Percentiles rank a stretch among this genome's conserved stretches.
These are phyloP conservation scores for Coptodon bakossiorum DNA, from an alignment of 2,113 vertebrate genomes.

Conservation along the genomic window DNA sequence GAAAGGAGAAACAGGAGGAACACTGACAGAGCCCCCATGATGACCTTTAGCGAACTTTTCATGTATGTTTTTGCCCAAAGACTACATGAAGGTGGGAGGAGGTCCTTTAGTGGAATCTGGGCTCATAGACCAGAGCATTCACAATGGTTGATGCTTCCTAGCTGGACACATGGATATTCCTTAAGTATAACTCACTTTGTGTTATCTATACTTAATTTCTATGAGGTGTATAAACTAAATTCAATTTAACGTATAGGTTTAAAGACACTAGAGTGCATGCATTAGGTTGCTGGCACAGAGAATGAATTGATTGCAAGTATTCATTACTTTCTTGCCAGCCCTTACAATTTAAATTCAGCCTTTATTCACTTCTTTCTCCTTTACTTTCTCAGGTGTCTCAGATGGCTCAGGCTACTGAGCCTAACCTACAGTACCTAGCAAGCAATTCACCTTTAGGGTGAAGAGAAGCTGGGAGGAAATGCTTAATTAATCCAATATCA, in stretches of 20 bases:
- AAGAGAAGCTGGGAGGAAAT: background rate
- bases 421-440: background rate
- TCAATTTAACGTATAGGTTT: background rate
- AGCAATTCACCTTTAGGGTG: background rate
- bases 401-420: background rate
- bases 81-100: background rate
- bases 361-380: background rate
- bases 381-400: background rate
- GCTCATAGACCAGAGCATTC: background rate
- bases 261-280: background rate
- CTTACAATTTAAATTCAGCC: background rate
- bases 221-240: background rate
- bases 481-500: slow-evolving; percentile 5
- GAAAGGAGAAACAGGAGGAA: background rate
- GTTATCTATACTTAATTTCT: background rate
- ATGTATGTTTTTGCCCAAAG: background rate
- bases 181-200: background rate
- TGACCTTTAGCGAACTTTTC: background rate
- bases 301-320: background rate
- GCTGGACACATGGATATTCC: background rate
- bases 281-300: background rate
- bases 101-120: background rate
- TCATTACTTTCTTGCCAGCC: background rate
- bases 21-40: background rate
- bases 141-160: background rate